Percentiles rank a stretch among this genome's conserved stretches.
phyloP scores from a whole-genome alignment of 2,888 invertebrate genomes.

The Himalopsyche tibetana region DNA sequence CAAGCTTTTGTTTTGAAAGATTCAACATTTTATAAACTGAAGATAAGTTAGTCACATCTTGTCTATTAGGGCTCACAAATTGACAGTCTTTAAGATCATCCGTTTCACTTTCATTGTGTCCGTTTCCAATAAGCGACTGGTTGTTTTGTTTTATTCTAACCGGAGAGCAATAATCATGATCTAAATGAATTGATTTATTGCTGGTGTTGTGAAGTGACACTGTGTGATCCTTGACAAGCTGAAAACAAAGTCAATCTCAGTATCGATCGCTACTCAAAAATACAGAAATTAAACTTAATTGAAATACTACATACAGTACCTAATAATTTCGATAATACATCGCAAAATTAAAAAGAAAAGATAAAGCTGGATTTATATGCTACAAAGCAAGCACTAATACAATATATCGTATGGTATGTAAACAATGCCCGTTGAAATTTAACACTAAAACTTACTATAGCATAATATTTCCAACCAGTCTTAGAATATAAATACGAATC shows the following conservation, averaged over 20 bases:
- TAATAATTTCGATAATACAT: too few relatives aligned
- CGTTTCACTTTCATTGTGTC: conserved; percentile 66
- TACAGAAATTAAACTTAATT: too few relatives aligned
- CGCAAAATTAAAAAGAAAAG: too few relatives aligned
- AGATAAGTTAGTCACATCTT: conserved; percentile 56
- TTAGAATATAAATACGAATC: too few relatives aligned
- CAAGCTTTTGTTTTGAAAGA: conserved; percentile 67
- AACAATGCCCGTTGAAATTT: too few relatives aligned
- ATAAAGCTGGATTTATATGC: too few relatives aligned
- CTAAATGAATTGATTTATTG: conserved; percentile 71
- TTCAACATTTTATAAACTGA: conserved; percentile 49
- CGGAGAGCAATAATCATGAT: conserved; percentile 78
- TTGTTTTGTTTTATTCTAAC: conserved; percentile 66
- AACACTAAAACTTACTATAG: too few relatives aligned
- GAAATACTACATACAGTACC: too few relatives aligned
- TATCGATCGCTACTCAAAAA: too few relatives aligned
- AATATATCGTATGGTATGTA: too few relatives aligned
- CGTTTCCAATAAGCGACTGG: conserved; percentile 65
- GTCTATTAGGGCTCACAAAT: conserved; percentile 60
- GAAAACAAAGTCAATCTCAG: neutral
- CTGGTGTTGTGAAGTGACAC: conserved; percentile 47
- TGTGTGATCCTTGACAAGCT: conserved; percentile 1
- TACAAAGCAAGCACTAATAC: too few relatives aligned
- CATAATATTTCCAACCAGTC: too few relatives aligned
- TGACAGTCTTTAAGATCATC: conserved; percentile 62